Conservation (phyloP, 2,797 vertebrate genomes). For the Vireo griseus region DNA sequence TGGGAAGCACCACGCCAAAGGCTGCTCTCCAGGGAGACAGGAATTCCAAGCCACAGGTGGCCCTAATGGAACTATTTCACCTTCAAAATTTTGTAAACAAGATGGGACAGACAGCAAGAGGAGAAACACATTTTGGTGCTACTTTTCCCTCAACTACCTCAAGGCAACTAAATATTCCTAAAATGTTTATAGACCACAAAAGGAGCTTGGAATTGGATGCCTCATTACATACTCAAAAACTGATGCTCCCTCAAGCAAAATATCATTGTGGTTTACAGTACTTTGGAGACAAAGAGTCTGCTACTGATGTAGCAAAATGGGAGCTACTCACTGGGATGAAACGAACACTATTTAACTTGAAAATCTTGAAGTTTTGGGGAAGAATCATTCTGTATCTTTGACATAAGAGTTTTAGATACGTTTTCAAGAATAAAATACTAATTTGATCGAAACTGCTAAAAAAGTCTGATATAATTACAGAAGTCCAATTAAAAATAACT, state of each 20-base stretch:
- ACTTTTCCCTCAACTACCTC: not conserved
- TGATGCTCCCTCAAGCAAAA: not conserved
- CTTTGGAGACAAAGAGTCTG: not conserved
- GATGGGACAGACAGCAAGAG: not conserved
- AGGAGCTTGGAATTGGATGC: not conserved
- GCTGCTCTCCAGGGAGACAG: not conserved
- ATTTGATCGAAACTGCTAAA: not conserved
- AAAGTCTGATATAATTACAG: not conserved
- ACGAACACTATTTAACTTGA: not conserved
- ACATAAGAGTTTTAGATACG: not conserved
- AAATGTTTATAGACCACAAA: not conserved
- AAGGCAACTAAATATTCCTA: not conserved
- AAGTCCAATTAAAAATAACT: not conserved
- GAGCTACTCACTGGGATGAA: not conserved
- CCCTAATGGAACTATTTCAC: not conserved
- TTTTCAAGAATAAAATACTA: not conserved
- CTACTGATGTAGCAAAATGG: not conserved
- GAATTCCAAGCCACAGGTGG: not conserved
- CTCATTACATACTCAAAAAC: not conserved
- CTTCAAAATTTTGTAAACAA: not conserved
- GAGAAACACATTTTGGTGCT: not conserved
- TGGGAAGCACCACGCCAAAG: fast-evolving
- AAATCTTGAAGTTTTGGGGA: not conserved
- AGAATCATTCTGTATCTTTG: not conserved
- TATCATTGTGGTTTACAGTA: not conserved